These are phyloP conservation scores for Drosophila cognata DNA, from an alignment of 2,888 invertebrate species.

Conservation along the genomic window DNA sequence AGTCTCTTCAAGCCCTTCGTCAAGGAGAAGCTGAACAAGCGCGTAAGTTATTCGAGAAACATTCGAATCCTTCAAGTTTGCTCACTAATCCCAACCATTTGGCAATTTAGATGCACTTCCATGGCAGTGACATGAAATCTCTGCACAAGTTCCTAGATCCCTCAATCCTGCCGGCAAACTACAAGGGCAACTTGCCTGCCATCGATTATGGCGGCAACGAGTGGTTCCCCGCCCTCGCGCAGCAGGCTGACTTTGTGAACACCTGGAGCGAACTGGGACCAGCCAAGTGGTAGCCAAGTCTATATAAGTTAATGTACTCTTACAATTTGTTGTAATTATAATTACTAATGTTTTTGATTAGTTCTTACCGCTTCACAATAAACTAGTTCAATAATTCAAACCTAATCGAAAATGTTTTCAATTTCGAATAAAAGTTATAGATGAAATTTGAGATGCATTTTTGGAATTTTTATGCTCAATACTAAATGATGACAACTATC, in stretches of 20 bases:
- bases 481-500: background rate
- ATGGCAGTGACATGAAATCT: slow-evolving; percentile 91
- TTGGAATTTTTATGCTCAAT: no score
- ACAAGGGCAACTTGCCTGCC: slow-evolving; percentile 90
- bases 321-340: slow-evolving; percentile 60
- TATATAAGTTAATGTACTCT: slow-evolving; percentile 54
- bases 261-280: slow-evolving; percentile 90
- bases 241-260: slow-evolving; percentile 88
- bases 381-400: slow-evolving; percentile 67
- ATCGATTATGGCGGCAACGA: slow-evolving; percentile 92
- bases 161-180: slow-evolving; percentile 90
- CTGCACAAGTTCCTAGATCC: slow-evolving; percentile 90
- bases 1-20: slow-evolving; percentile 93
- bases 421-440: background rate
- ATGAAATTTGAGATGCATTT: background rate
- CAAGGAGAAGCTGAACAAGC: slow-evolving; percentile 90
- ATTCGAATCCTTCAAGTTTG: background rate
- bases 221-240: slow-evolving; percentile 90
- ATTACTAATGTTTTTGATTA: slow-evolving; percentile 62
- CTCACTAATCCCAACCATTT: slow-evolving; percentile 31
- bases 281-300: slow-evolving; percentile 85
- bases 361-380: slow-evolving; percentile 70
- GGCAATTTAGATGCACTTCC: slow-evolving; percentile 90
- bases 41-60: slow-evolving; percentile 86
- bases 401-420: background rate